Percentiles rank a stretch among this genome's conserved stretches.
Conservation (phyloP, 2,888 invertebrate genomes). For the Tachina grossa region DNA sequence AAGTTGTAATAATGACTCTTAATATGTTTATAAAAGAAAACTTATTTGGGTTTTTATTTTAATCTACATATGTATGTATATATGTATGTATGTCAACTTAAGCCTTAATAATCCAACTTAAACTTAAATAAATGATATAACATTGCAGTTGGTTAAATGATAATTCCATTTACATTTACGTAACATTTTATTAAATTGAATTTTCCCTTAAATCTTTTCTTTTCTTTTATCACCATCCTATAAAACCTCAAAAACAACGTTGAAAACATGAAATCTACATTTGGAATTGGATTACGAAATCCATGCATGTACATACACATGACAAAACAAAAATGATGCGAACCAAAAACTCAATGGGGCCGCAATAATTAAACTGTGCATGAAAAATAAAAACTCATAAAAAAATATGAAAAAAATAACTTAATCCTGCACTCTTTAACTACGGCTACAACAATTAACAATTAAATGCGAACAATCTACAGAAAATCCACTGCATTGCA, state of each 20-base stretch:
- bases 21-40: too few relatives aligned
- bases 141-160: neutral
- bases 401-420: neutral
- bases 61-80: too few relatives aligned
- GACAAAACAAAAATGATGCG: constrained; percentile 38
- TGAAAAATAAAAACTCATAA: constrained; percentile 12
- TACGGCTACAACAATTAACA: constrained; percentile 54
- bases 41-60: too few relatives aligned
- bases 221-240: constrained; percentile 37
- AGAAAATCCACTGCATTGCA: constrained; percentile 95
- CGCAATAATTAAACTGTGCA: constrained; percentile 41
- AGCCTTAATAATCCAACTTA: neutral
- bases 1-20: too few relatives aligned
- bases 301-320: constrained; percentile 20
- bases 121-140: constrained; percentile 9
- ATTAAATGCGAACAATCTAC: constrained; percentile 73
- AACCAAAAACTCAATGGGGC: constrained; percentile 27
- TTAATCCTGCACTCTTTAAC: constrained; percentile 36
- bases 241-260: constrained; percentile 34
- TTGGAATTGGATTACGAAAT: constrained; percentile 38
- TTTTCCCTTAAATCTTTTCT: constrained; percentile 28
- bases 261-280: constrained; percentile 46
- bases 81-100: too few relatives aligned
- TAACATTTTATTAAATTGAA: constrained; percentile 35
- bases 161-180: neutral